Evolutionary conservation across 2,888 invertebrate species (phyloP).

Genomic region (Antheraea assamensis): DNA sequence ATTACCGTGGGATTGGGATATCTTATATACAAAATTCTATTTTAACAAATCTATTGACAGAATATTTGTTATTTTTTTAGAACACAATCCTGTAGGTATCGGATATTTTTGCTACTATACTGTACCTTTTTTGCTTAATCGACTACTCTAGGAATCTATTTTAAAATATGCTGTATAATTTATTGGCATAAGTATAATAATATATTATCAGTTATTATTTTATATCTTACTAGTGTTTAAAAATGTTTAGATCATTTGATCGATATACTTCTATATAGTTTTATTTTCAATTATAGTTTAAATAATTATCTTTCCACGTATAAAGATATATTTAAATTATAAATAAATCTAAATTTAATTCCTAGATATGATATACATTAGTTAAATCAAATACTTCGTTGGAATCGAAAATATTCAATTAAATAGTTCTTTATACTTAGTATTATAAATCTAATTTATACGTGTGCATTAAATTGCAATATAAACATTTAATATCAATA

Average conservation of each 20-base stretch:
- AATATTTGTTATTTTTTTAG: background rate
- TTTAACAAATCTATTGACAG: constrained; percentile 7
- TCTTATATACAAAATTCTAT: background rate
- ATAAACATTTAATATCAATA: no score
- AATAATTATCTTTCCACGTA: no score
- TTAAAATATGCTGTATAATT: background rate
- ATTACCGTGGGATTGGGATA: constrained; percentile 16
- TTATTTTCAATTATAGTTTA: no score
- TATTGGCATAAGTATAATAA: no score
- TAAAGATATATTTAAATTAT: no score
- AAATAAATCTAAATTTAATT: no score
- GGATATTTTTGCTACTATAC: background rate
- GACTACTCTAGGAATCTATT: background rate
- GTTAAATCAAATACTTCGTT: background rate
- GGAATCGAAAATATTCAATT: background rate
- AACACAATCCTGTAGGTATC: background rate
- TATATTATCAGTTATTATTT: no score
- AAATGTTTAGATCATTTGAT: no score
- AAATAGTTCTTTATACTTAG: background rate
- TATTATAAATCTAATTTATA: background rate
- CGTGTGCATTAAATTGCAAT: no score
- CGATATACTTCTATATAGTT: no score
- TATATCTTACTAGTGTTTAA: no score
- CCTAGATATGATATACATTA: no score
- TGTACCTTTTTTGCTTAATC: background rate